Evolutionary conservation across 2,888 invertebrate genomes (phyloP), one percentile per base, ranked within the genome.

Genomic region (Papilio elwesi): DNA sequence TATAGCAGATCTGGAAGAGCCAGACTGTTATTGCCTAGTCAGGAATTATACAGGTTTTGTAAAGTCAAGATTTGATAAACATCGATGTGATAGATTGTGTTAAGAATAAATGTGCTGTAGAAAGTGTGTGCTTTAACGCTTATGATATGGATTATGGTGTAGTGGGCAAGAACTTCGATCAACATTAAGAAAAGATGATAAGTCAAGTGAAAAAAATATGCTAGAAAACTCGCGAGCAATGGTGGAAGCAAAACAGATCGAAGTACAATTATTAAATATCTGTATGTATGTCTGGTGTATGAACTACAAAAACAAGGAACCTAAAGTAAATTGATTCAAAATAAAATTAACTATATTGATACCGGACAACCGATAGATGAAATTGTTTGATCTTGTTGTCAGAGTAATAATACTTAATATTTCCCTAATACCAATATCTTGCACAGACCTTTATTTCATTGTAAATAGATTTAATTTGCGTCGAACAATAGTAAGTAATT

Each of bases 1-100:
- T 97, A 97, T 94, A 96, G 96, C 94, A 95, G 97, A 90, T 97
- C 97, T 84, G 96, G 96, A 87, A 94, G 96, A 88, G 96, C 96
- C 80, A 88, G 92, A 79, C 85, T 92, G 76, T 83, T 93, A 75
- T 86, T 89, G 79, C 93, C 92, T 79, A 91, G 89, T 81, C 90
- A 92, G 83, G 90, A 91, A 78, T 78, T 92, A 79, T 91, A 92
- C 93, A 93, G 93, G 93, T 93, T 88, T 86, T 78, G 81, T 85
- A 83, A 78, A 78, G 71, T 79, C 81, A 79, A 78, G 79, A 80
- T 81, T 72, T 77, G 79, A 76, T 78, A 80, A 77, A 72, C 74
- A 76, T 79, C 78, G 73, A 80, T 85, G 83, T 88, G 77, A 77
- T 80, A 78, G 77, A 81, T 71, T 76, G 78, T 81, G 79, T 80